Base-by-base conservation (phyloP, 2,113 vertebrate species). In the Peromyscus californicus region DNA sequence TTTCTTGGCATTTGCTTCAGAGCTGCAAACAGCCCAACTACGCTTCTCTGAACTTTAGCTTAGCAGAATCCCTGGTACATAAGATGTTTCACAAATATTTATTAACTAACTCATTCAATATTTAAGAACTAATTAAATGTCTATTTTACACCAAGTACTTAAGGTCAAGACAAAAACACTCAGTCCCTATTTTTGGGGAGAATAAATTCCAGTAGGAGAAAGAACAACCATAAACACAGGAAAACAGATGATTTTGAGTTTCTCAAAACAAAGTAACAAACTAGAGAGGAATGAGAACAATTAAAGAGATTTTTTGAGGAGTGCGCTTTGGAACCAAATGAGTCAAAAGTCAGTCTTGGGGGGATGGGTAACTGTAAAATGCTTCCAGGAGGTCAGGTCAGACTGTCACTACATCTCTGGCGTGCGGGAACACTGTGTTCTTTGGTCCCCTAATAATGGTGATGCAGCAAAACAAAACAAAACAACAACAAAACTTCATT, bases 181-280 rank as follows among this genome's bases (percentile, higher is more conserved):
- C 36, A 17, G 0, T 72, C 36, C 29, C 29, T 83, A 36, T 51
- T 17, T 24, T 70, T 67, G 45, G 45, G 19, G 54, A 48, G 7
- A 57, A 93, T 48, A 86, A 95, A 69, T 57, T 94, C 74, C 74
- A 86, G 16, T 54, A 33, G 45, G 54, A 91, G 3, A 33, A 16
- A 93, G 15, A 80, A 74, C 59, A 78, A 72, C 51, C 22, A 91
- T n/a, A 94, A 82, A 91, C 15, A 93, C 0, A 22, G 24, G 54
- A 84, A 95, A 97, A 86, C 69, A 91, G 92, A 72, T 90, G 36
- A 93, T 75, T 3, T 15, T 29, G 29, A 70, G 70, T 80, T 90
- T 92, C n/a, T 39, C 10, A 17, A 48, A 51, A 48, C 5, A 39
- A 5, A 72, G 42, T 48, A 91, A 88, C 36, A 90, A 45, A 90